Percentiles rank a stretch among this genome's conserved stretches.
phyloP scores from a whole-genome alignment of 2,113 vertebrate genomes.

The Neopipo cinnamomea region DNA sequence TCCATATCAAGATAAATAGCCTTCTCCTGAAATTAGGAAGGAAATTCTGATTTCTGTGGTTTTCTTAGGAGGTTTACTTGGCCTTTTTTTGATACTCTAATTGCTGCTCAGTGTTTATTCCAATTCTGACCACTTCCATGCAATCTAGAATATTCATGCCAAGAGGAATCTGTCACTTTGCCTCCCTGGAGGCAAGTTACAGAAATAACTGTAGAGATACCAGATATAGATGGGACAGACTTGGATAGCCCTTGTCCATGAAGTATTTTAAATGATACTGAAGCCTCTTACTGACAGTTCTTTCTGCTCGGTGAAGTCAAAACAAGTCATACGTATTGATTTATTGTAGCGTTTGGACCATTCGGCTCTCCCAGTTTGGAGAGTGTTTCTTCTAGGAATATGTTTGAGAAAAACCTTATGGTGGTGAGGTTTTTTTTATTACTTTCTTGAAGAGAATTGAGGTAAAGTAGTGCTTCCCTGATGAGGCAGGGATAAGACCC shows the following conservation, averaged over 20 bases:
- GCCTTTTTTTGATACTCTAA: neutral
- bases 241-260: neutral
- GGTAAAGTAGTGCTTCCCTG: neutral
- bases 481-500: neutral
- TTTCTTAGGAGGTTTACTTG: neutral
- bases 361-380: neutral
- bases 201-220: neutral
- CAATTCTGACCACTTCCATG: neutral
- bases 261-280: neutral
- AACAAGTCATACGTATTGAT: neutral
- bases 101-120: neutral
- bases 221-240: neutral
- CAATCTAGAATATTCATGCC: neutral
- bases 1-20: neutral
- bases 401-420: neutral
- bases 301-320: neutral
- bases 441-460: neutral
- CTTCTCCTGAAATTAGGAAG: neutral
- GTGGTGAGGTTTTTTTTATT: rapidly evolving
- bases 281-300: neutral
- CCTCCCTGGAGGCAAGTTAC: neutral
- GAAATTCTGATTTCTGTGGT: neutral
- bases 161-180: neutral
- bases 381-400: neutral
- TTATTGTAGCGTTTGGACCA: neutral